A percentile compares a stretch with the other conserved stretches of the same genome.
These are phyloP conservation scores for Archocentrus centrarchus DNA, from an alignment of 2,113 vertebrate genomes.

Conservation along the genomic window DNA sequence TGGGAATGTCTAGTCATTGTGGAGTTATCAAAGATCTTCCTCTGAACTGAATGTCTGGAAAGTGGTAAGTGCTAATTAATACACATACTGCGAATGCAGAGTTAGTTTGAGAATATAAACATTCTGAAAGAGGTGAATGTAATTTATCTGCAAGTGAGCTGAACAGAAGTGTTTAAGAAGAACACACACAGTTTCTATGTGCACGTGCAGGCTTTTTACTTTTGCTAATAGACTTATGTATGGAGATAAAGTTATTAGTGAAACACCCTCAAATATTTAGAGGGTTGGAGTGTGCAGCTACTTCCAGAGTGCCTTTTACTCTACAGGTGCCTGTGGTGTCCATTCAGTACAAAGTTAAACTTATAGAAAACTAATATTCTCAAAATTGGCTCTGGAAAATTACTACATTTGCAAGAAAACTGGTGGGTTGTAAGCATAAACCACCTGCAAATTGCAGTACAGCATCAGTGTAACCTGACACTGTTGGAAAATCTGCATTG, in stretches of 20 bases:
- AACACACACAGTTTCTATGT: not conserved
- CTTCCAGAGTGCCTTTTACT: constrained; percentile 8
- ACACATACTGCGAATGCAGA: not conserved
- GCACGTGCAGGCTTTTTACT: constrained; percentile 9
- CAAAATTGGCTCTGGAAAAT: not conserved
- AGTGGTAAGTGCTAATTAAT: not conserved
- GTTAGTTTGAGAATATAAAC: not conserved
- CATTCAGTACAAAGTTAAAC: constrained; percentile 10
- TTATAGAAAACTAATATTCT: constrained; percentile 1
- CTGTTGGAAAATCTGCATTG: too few species aligned
- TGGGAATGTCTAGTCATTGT: not conserved
- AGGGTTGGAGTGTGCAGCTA: not conserved
- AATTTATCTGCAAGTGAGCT: not conserved
- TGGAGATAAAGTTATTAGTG: constrained; percentile 12
- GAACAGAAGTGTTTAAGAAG: not conserved
- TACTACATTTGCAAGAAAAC: not conserved
- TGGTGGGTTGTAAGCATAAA: too few species aligned
- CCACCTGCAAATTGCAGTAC: too few species aligned
- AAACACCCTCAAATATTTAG: constrained; percentile 41
- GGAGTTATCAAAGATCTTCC: not conserved
- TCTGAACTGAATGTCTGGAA: not conserved
- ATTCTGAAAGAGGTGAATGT: not conserved
- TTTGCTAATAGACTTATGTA: constrained; percentile 28
- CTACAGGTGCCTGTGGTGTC: not conserved
- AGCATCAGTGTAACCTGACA: too few species aligned